Conservation (phyloP, 1,140 invertebrate species). For the Neodiprion virginianus region DNA sequence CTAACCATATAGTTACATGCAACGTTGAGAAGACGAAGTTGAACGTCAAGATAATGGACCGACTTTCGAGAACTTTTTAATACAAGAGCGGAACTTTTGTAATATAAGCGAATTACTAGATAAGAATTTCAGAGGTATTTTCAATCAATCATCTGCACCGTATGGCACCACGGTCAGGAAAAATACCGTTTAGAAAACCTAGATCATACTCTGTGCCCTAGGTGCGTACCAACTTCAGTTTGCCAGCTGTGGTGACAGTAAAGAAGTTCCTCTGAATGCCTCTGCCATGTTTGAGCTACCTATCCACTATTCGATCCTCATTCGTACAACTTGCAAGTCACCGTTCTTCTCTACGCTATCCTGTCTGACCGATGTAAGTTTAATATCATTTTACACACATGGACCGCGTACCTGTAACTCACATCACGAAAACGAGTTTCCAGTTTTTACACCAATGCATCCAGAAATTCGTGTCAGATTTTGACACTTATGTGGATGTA, state of each 20-base stretch:
- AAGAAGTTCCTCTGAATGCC: background rate
- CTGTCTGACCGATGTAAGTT: no score
- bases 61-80: background rate
- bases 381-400: background rate
- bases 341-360: background rate
- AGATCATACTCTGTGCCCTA: no score
- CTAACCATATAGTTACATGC: background rate
- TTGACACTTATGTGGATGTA: background rate
- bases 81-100: background rate
- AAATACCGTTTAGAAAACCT: background rate
- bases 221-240: background rate
- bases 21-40: background rate
- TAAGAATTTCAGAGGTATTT: background rate
- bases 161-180: background rate
- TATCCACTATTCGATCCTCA: background rate
- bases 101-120: background rate
- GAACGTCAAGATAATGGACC: background rate
- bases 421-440: background rate
- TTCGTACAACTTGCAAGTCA: slow-evolving; percentile 1
- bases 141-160: background rate
- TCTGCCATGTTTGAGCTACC: slow-evolving; percentile 4
- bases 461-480: background rate
- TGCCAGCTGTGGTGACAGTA: background rate
- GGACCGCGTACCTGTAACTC: background rate
- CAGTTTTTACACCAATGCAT: background rate